Conservation (phyloP, 2,797 vertebrate species). For the Arvicola amphibius region DNA sequence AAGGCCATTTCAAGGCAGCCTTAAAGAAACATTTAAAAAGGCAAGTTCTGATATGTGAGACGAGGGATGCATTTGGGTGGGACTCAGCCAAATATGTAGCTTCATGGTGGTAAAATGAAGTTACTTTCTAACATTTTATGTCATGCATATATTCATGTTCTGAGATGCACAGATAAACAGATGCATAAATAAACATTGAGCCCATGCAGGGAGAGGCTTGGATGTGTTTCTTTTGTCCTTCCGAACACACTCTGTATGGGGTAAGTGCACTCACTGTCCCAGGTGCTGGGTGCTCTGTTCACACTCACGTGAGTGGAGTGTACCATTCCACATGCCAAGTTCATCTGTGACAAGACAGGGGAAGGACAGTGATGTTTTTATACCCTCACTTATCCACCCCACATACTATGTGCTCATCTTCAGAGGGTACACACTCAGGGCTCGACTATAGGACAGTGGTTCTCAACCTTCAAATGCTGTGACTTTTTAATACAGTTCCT, state of each 20-base stretch:
- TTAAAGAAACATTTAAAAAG: not conserved
- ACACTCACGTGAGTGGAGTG: not conserved
- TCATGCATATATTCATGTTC: not conserved
- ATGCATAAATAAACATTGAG: not conserved
- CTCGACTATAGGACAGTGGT: not conserved
- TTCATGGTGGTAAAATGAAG: not conserved
- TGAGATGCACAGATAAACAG: not conserved
- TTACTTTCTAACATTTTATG: not conserved
- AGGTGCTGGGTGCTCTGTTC: not conserved
- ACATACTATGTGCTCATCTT: not conserved
- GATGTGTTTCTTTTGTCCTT: not conserved
- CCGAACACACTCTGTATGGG: not conserved
- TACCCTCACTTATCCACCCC: not conserved
- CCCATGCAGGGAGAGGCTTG: no score
- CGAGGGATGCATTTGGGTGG: not conserved
- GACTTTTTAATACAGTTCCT: not conserved
- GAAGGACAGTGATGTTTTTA: not conserved
- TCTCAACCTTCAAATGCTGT: not conserved
- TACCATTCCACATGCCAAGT: not conserved
- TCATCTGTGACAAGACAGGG: not conserved
- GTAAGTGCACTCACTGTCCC: not conserved
- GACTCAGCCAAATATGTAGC: not conserved
- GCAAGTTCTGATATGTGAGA: not conserved
- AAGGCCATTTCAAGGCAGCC: not conserved
- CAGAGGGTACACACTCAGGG: not conserved